Base-by-base conservation (phyloP, 2,797 vertebrate genomes). In the Okamejei kenojei region DNA sequence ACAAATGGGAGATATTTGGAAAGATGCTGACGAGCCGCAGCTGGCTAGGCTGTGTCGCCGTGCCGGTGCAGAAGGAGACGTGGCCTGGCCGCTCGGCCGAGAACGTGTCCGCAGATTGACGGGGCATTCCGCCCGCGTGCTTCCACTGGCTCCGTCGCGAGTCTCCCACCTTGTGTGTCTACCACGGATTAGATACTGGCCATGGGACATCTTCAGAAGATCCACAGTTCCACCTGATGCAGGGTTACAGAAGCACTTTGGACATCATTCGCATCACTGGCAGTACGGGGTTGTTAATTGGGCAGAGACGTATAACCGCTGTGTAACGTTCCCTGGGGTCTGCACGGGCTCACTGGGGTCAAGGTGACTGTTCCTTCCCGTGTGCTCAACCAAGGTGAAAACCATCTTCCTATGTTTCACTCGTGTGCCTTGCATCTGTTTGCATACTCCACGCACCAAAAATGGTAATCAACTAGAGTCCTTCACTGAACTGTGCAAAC, bases 11-110 rank as follows among this genome's bases (percentile, higher is more conserved):
- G 95, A 96, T 97, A 1, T 95, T 97, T 0, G 96, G 97, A 3
- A 97, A 97, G 95, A 97, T 97, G 97, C 96, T 96, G 38, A 97
- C 96, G 93, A 97, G 97, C 93, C 96, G 97, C 74, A 97, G 97
- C 95, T 97, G 97, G 97, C 95, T 97, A 93, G 97, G 97, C 95
- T 97, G 97, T 4, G 97, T 97, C 13, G 96, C 97, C 9, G 95
- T 97, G 21, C 96, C 95, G 93, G 95, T 97, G 93, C 96, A 95
- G 94, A 97, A 97, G 93, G 96, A 97, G 94, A 93, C 96, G n/a
- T 93, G 93, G 7, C 93, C 93, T 93, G 95, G 94, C 93, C 93
- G 90, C 78, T 94, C 94, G 7, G 94, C 94, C 1, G 65, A 90
- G 73, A 32, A 45, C 38, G 23, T 65, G 65, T 65, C 11, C 35